Evolutionary conservation across 2,797 vertebrate genomes (phyloP).

Genomic region (Poecile montanus): DNA sequence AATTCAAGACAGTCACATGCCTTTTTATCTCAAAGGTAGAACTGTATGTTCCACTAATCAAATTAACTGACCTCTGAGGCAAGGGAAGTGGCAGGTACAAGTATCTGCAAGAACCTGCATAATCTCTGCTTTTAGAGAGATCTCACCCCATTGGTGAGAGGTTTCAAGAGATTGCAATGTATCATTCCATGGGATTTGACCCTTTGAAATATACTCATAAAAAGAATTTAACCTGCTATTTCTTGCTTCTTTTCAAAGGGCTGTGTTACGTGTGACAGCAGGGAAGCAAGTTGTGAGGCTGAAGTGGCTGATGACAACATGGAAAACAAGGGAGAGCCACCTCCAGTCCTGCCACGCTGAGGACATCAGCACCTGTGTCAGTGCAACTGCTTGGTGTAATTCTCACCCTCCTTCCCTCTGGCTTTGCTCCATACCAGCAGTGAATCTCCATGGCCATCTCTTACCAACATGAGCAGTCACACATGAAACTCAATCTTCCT

Average conservation of each 20-base stretch:
- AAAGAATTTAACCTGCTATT: background rate
- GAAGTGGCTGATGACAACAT: background rate
- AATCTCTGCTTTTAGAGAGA: background rate
- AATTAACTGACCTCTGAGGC: background rate
- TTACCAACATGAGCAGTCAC: background rate
- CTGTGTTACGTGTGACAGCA: conserved; percentile 29
- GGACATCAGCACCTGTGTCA: background rate
- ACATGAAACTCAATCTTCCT: background rate
- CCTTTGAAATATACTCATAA: background rate
- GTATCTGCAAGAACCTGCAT: background rate
- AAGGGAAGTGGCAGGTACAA: background rate
- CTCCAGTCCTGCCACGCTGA: background rate
- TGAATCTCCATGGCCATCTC: background rate
- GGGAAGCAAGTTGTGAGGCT: background rate
- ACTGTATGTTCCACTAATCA: background rate
- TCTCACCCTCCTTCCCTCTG: background rate
- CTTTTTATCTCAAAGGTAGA: background rate
- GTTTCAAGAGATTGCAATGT: background rate
- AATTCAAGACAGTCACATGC: background rate
- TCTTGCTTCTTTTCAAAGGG: conserved; percentile 65
- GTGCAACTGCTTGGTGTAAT: background rate
- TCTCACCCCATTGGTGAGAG: background rate
- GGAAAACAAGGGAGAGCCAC: background rate
- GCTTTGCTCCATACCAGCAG: background rate
- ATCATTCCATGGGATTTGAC: background rate